Percentiles rank a stretch among this genome's conserved stretches.
Evolutionary conservation across 2,113 vertebrate species (phyloP).

Genomic region (Dipodomys merriami): DNA sequence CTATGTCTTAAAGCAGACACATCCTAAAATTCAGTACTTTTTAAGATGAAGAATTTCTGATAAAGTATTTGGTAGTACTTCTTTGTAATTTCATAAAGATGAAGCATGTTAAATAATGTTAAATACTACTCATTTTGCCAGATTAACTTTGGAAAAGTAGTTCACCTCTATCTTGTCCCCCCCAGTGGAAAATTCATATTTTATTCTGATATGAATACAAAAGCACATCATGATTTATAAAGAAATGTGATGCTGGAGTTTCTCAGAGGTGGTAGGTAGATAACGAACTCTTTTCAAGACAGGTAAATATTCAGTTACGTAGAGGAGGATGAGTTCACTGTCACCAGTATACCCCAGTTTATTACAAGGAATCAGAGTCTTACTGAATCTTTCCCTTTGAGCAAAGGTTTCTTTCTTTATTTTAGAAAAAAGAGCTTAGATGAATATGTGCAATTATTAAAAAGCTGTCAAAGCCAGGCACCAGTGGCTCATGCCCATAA

Average conservation of each 20-base stretch:
- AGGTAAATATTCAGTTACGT: background rate
- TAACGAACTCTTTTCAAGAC: background rate
- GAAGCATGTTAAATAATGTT: background rate
- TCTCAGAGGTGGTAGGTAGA: background rate
- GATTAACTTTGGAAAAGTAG: background rate
- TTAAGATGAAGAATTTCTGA: background rate
- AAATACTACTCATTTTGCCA: background rate
- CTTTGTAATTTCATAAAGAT: background rate
- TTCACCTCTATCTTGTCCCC: background rate
- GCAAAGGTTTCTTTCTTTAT: background rate
- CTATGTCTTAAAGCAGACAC: background rate
- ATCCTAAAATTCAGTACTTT: background rate
- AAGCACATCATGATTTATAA: background rate
- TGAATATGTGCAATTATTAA: background rate
- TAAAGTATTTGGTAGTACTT: background rate
- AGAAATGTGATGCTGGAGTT: background rate
- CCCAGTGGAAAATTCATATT: background rate
- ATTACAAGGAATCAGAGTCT: background rate
- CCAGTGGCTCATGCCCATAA: too few relatives aligned
- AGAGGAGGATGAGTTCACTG: background rate
- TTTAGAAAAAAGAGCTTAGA: constrained; percentile 26
- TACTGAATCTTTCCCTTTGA: background rate
- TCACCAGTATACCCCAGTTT: background rate
- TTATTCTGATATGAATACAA: background rate
- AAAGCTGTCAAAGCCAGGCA: background rate